Evolutionary conservation across 1,140 invertebrate genomes (phyloP).

Genomic region (Prorops nasuta): DNA sequence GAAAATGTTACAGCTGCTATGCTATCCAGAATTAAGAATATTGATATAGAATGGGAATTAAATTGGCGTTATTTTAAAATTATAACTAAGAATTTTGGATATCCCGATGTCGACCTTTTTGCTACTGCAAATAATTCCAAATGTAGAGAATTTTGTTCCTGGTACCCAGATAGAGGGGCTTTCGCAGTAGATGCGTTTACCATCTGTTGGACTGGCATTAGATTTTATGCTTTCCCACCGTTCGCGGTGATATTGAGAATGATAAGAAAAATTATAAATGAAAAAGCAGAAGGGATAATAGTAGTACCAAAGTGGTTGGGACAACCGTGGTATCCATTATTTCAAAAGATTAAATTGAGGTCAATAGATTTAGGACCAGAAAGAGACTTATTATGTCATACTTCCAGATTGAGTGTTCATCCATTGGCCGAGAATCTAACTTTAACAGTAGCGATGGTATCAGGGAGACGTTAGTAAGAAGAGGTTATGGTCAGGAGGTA

Average conservation of each 20-base stretch:
- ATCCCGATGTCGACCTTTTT: slow-evolving; percentile 25
- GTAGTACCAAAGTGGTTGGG: not conserved
- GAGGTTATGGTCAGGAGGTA: not conserved
- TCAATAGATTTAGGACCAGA: not conserved
- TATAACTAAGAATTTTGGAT: slow-evolving; percentile 17
- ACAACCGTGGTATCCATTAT: not conserved
- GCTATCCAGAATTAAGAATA: slow-evolving; percentile 12
- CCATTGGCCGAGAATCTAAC: not conserved
- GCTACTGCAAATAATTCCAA: slow-evolving; percentile 23
- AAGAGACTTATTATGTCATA: not conserved
- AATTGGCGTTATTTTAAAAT: not conserved
- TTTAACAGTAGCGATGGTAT: not conserved
- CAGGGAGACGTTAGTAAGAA: not conserved
- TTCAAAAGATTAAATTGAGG: not conserved
- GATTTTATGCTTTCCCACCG: slow-evolving; percentile 33
- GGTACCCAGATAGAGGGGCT: slow-evolving; percentile 21
- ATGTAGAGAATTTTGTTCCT: slow-evolving; percentile 22
- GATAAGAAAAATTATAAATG: slow-evolving; percentile 15
- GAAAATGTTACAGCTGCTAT: not conserved
- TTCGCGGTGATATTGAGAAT: slow-evolving; percentile 20
- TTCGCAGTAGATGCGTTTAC: slow-evolving; percentile 27
- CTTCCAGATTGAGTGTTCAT: not conserved
- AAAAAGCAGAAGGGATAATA: slow-evolving; percentile 7
- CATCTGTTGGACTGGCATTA: slow-evolving; percentile 16
- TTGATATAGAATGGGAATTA: not conserved